Conservation (phyloP, 2,113 vertebrate species). For the Oncorhynchus nerka region DNA sequence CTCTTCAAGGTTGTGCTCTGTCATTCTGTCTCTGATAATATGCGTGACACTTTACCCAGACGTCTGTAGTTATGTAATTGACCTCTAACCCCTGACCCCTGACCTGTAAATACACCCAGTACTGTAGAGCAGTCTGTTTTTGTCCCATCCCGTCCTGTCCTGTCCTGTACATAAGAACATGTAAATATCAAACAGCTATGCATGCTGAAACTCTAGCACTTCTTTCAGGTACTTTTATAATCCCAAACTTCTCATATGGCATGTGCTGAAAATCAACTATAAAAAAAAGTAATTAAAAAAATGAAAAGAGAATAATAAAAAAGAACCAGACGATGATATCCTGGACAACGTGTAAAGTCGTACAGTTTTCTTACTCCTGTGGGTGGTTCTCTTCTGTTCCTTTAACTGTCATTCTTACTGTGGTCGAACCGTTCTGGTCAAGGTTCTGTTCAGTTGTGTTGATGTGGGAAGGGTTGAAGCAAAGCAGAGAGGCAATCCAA, state of each 20-base stretch:
- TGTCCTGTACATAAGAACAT: slow-evolving; percentile 71
- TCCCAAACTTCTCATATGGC: slow-evolving; percentile 85
- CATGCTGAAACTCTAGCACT: slow-evolving; percentile 94
- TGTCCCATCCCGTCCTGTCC: slow-evolving; percentile 47
- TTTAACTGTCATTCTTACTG: slow-evolving; percentile 68
- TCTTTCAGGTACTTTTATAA: slow-evolving; percentile 99
- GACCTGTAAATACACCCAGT: slow-evolving; percentile 84
- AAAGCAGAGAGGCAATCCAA: not conserved
- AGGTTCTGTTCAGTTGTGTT: too few species aligned
- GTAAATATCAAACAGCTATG: slow-evolving; percentile 94
- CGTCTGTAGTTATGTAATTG: slow-evolving; percentile 54
- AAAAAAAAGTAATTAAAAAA: slow-evolving; percentile 51
- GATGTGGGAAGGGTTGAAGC: not conserved
- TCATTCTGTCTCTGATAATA: slow-evolving; percentile 49
- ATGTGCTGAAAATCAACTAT: slow-evolving; percentile 77
- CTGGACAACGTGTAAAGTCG: slow-evolving; percentile 59
- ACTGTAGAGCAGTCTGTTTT: slow-evolving; percentile 86
- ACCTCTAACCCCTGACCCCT: slow-evolving; percentile 44
- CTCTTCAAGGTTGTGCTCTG: slow-evolving; percentile 46
- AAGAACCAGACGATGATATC: slow-evolving; percentile 64
- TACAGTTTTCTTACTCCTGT: slow-evolving; percentile 56
- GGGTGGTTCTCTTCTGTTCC: slow-evolving; percentile 51
- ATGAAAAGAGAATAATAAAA: slow-evolving; percentile 71
- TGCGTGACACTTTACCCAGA: slow-evolving; percentile 59
- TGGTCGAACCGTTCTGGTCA: slow-evolving; percentile 60